These are phyloP conservation scores for Furnarius figulus DNA, from an alignment of 2,113 vertebrate species.

Conservation along the genomic window DNA sequence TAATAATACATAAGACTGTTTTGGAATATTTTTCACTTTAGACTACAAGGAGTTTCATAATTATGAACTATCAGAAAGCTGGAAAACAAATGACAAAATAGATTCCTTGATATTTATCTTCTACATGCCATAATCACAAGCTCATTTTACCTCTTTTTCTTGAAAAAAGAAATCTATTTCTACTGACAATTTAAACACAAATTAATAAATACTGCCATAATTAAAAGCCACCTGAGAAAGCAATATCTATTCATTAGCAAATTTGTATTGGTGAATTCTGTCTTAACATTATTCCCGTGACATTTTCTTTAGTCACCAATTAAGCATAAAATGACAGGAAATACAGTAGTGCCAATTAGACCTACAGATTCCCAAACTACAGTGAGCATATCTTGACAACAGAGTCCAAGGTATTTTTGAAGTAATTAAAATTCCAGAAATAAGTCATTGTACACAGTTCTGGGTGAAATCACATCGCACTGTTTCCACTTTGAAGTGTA, in stretches of 20 bases:
- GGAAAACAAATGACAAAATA: neutral
- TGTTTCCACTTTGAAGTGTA: neutral
- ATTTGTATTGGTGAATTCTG: neutral
- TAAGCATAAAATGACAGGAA: neutral
- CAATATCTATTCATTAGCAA: neutral
- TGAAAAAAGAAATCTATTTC: constrained; percentile 34
- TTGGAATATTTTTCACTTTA: neutral
- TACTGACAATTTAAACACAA: neutral
- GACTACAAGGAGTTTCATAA: neutral
- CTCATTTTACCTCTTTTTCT: neutral
- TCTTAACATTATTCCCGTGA: neutral
- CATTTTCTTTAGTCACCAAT: neutral
- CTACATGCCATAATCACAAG: neutral
- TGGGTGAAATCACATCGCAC: neutral
- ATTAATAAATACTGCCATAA: constrained; percentile 9
- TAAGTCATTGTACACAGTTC: neutral
- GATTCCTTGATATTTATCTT: neutral
- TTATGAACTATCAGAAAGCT: neutral
- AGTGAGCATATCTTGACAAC: neutral
- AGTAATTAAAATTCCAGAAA: neutral
- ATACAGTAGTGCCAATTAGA: neutral
- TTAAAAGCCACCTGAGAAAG: constrained; percentile 10
- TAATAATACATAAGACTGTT: neutral
- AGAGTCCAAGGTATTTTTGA: neutral
- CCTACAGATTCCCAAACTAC: neutral